Conservation (phyloP, 1,140 invertebrate genomes). For the Atta cephalotes region DNA sequence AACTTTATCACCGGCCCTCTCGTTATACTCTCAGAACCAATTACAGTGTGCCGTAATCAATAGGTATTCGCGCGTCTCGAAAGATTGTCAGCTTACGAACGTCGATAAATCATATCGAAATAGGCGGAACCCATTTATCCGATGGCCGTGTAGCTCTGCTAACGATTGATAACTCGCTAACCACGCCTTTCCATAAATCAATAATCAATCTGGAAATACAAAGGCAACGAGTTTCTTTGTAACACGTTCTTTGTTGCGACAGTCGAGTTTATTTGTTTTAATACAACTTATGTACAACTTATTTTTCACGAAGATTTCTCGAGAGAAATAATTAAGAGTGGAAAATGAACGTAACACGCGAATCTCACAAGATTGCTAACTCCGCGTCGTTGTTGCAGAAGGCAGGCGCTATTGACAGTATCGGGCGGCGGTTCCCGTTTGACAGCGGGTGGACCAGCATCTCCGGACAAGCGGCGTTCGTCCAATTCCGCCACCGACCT, state of each 20-base stretch:
- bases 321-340: background rate
- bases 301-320: background rate
- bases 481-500: conserved; percentile 87
- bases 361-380: conserved; percentile 81
- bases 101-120: conserved; percentile 57
- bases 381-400: conserved; percentile 89
- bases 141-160: conserved; percentile 39
- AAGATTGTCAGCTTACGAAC: conserved; percentile 50
- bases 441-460: conserved; percentile 88
- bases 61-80: conserved; percentile 40
- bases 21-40: conserved; percentile 49
- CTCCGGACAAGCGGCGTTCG: conserved; percentile 91
- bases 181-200: conserved; percentile 60
- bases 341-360: background rate
- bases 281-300: background rate
- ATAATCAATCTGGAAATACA: conserved; percentile 42
- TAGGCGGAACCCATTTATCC: conserved; percentile 55
- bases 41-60: conserved; percentile 53
- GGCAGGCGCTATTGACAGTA: conserved; percentile 85
- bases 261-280: background rate
- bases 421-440: conserved; percentile 84
- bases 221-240: background rate
- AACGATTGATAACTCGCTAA: conserved; percentile 50
- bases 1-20: conserved; percentile 50
- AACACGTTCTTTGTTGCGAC: background rate